These are phyloP conservation scores for Sebastes aleutianus DNA, from an alignment of 2,797 vertebrate genomes.

Conservation along the genomic window DNA sequence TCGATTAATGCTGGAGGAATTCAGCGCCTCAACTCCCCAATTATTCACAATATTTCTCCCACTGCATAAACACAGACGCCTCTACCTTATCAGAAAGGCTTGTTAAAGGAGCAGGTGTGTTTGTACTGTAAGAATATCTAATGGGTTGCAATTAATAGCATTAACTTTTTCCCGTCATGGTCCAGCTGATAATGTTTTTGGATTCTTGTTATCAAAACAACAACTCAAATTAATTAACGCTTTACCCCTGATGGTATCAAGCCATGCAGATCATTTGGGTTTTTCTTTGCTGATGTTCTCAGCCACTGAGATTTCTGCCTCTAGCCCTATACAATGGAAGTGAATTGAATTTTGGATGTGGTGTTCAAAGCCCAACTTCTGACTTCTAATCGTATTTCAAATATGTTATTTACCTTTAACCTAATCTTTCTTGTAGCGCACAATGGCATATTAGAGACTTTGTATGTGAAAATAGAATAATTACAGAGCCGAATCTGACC, in stretches of 20 bases:
- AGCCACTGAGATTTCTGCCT: not conserved
- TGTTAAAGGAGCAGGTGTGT: slow-evolving; percentile 53
- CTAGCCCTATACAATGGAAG: not conserved
- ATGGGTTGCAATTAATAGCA: slow-evolving; percentile 45
- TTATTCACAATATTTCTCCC: slow-evolving; percentile 73
- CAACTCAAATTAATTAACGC: not conserved
- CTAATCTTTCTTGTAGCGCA: not conserved
- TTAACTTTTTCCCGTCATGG: slow-evolving; percentile 37
- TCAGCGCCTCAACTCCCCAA: slow-evolving; percentile 55
- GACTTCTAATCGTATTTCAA: not conserved
- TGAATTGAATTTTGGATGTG: not conserved
- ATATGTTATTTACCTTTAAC: not conserved
- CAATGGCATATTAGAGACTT: no score
- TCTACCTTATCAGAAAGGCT: slow-evolving; percentile 38
- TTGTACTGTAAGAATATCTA: slow-evolving; percentile 40
- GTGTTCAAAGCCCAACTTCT: not conserved
- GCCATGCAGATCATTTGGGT: not conserved
- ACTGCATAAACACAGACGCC: slow-evolving; percentile 69
- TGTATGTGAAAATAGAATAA: no score
- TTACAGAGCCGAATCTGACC: no score
- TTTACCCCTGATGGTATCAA: not conserved
- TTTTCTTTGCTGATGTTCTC: not conserved
- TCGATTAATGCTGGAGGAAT: slow-evolving; percentile 72
- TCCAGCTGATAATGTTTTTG: slow-evolving; percentile 23
- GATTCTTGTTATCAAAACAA: slow-evolving; percentile 22